A percentile compares a stretch with the other conserved stretches of the same genome.
phyloP scores from a whole-genome alignment of 2,113 vertebrate species.

The Marcusenius ussheri region DNA sequence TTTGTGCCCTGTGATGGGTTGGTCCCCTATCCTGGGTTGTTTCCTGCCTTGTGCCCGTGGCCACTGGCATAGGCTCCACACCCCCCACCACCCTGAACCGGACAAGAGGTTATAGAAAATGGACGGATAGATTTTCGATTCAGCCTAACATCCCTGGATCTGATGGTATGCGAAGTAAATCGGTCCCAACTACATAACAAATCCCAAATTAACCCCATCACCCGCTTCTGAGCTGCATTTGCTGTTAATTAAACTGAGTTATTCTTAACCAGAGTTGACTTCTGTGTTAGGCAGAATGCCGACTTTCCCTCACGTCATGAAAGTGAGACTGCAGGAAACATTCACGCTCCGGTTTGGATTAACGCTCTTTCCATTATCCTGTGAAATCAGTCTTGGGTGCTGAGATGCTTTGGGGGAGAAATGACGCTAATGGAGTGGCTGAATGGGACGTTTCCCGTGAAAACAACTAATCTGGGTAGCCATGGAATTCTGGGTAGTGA shows the following conservation, averaged over 20 bases:
- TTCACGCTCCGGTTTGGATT: not conserved
- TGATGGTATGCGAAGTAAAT: not conserved
- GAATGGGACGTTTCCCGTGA: not conserved
- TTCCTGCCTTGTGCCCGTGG: too few relatives aligned
- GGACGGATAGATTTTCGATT: not conserved
- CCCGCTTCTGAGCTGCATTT: not conserved
- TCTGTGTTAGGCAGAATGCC: not conserved
- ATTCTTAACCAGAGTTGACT: not conserved
- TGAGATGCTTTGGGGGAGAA: not conserved
- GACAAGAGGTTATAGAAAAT: not conserved
- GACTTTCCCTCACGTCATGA: not conserved
- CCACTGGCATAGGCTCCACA: not conserved
- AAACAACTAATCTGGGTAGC: not conserved
- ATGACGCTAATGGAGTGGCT: not conserved
- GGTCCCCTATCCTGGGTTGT: too few relatives aligned
- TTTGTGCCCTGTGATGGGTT: too few relatives aligned
- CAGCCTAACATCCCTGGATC: not conserved
- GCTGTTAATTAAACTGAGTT: not conserved
- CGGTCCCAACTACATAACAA: not conserved
- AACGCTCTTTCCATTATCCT: not conserved
- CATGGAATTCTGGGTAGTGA: not conserved
- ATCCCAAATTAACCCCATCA: not conserved
- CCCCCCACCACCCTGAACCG: not conserved
- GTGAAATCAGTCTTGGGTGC: not conserved
- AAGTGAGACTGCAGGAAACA: not conserved